Base-by-base conservation (phyloP, 2,888 invertebrate genomes). In the Linnaemya vulpina region DNA sequence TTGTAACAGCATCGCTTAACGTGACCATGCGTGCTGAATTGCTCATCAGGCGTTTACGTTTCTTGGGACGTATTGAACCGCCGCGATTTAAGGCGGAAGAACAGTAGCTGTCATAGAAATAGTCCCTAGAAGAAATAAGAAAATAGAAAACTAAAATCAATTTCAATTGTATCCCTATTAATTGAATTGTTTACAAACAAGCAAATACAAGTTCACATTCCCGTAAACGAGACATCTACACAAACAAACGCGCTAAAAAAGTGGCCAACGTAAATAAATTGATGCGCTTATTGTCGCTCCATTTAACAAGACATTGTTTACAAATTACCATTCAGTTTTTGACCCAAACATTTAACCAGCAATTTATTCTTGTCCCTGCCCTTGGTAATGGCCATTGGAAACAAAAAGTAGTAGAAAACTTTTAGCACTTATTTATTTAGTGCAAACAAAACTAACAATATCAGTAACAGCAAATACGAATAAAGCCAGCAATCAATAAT, bases 81-180 rank as follows among this genome's bases (percentile, higher is more conserved):
- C 90, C 88, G 5, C 92, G 91, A 81, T 92, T 90, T 73, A 93
- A 83, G 25, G 92, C 89, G 68, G 93, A 92, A 17, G 93, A 91
- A 88, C 91, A 93, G 88, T 93, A 93, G 88, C 93, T 94, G 91
- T 94, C 94, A 88, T 94, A 94, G 91, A 94, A 94, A 90, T 94
- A 94, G 89, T 94, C 94, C 94, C 94, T 94, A 49, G 10, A 82
- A 78, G 49, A 17, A 76, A 25, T 22, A 13, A 79, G 43, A 53
- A 25, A 9, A 53, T 46, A 13, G 51, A 22, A 43, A 35, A 58
- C 17, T 58, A 70, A 78, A 71, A 87, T 58, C 71, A 87, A 83
- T 75, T 86, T 81, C 51, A 83, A 43, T 74, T 62, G 62, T 35
- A 70, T 81, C 63, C 60, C 67, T 17, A 74, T 78, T 88, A 89